These are phyloP conservation scores for Pseudopipra pipra DNA, from an alignment of 2,113 vertebrate genomes.

Conservation along the genomic window DNA sequence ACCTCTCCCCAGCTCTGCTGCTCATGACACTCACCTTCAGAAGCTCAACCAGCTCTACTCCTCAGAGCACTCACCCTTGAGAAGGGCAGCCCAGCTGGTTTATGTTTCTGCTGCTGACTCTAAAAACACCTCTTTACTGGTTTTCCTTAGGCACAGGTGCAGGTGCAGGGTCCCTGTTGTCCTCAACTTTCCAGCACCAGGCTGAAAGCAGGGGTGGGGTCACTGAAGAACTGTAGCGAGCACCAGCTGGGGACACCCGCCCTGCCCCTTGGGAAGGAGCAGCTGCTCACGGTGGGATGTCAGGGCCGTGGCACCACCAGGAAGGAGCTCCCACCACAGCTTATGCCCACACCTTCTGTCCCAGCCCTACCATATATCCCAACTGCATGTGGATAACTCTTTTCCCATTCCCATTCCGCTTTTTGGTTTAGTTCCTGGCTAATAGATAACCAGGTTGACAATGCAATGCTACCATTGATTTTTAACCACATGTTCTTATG, in stretches of 20 bases:
- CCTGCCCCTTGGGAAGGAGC: background rate
- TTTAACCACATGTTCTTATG: background rate
- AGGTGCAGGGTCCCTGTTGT: background rate
- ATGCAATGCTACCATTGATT: background rate
- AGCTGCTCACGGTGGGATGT: background rate
- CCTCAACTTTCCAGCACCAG: background rate
- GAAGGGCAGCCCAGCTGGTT: background rate
- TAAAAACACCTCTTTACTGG: background rate
- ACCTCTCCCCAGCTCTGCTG: background rate
- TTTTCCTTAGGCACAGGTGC: background rate
- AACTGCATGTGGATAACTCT: background rate
- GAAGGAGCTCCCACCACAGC: background rate
- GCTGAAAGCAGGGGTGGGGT: background rate
- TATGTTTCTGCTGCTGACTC: background rate
- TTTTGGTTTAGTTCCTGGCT: background rate
- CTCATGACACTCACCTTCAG: background rate
- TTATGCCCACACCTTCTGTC: too few species aligned
- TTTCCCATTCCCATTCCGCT: background rate
- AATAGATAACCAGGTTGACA: background rate
- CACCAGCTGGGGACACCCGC: background rate
- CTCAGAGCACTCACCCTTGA: background rate
- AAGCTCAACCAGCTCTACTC: background rate
- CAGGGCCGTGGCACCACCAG: fast-evolving
- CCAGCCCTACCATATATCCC: background rate
- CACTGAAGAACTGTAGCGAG: background rate